phyloP scores from a whole-genome alignment of 2,888 invertebrate species.

The Cephus pulcher region DNA sequence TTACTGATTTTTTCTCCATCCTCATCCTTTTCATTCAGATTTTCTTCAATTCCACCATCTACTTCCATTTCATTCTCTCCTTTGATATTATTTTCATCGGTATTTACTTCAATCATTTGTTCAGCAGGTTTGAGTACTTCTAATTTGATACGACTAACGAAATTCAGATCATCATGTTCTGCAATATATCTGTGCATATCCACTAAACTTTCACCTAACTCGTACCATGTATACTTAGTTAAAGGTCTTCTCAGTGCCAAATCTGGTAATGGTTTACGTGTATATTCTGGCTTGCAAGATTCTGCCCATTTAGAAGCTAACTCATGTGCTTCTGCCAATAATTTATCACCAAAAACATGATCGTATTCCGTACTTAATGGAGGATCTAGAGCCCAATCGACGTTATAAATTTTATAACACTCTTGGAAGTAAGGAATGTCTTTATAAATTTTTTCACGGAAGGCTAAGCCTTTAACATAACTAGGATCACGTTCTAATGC shows the following conservation, averaged over 20 bases:
- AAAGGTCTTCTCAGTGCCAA: conserved; percentile 73
- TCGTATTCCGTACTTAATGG: conserved; percentile 67
- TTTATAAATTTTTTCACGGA: conserved; percentile 79
- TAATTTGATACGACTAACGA: conserved; percentile 67
- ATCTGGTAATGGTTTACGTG: conserved; percentile 69
- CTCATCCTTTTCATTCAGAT: conserved; percentile 52
- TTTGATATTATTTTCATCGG: conserved; percentile 28
- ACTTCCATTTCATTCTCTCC: conserved; percentile 26
- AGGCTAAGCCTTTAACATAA: conserved; percentile 80
- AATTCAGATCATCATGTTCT: conserved; percentile 70
- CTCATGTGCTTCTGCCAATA: conserved; percentile 72
- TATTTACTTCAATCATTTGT: conserved; percentile 49
- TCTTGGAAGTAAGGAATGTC: conserved; percentile 77
- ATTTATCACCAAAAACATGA: conserved; percentile 69
- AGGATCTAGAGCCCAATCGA: conserved; percentile 69
- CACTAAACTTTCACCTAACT: conserved; percentile 75
- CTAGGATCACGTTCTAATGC: conserved; percentile 79
- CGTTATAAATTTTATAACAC: conserved; percentile 75
- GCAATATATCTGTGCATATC: conserved; percentile 75
- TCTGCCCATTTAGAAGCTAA: conserved; percentile 71
- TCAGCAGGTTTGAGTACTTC: conserved; percentile 59
- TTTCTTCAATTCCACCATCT: conserved; percentile 9
- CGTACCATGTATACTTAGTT: conserved; percentile 73
- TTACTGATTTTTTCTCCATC: conserved; percentile 62
- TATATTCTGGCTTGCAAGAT: conserved; percentile 69